Evolutionary conservation across 2,888 invertebrate genomes (phyloP), one percentile per base, ranked within the genome.

Genomic region (Lydus trimaculatus): DNA sequence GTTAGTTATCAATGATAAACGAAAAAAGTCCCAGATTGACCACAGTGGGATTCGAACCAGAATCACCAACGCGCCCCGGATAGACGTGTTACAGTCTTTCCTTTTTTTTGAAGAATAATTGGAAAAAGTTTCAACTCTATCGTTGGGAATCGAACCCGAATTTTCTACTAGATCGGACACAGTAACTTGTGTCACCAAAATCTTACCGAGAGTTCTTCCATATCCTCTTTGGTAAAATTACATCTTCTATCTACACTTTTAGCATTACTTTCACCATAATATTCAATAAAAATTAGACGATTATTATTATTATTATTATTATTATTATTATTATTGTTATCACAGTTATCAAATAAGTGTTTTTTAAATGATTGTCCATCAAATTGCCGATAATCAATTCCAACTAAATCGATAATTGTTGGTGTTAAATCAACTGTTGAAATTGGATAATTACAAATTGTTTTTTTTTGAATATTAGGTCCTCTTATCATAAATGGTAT

Each of bases 381-480:
- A 86, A 91, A 90, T 23, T 84, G 76, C 2, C 56, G 11, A 0
- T 80, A 80, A 20, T 85, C 76, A 0, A 91, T 71, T 0, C 90
- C 90, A 0, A 93, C 93, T 79, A 96, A 86, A 66, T 91, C 88
- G 36, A 96, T 81, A 75, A 97, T 91, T 0, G 97, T 96, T 0
- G 96, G 93, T 2, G 93, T 93, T 52, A 97, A 80, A 82, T 97
- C 97, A n/a, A 96, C 90, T 75, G 92, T 90, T 8, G 92, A 86
- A 0, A 93, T 89, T 0, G 93, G 90, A 63, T 88, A 85, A 0
- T 83, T 80, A 70, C 89, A 84, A 0, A 86, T 77, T 2, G 74
- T 62, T 0, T 83, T 80, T 62, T 88, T 88, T 31, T 84, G 84
- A 13, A 95, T 85, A 1, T 87, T 87, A 0, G 97, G 96, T 0